These are phyloP conservation scores for Saccopteryx bilineata DNA, from an alignment of 2,113 vertebrate genomes.

Conservation along the genomic window DNA sequence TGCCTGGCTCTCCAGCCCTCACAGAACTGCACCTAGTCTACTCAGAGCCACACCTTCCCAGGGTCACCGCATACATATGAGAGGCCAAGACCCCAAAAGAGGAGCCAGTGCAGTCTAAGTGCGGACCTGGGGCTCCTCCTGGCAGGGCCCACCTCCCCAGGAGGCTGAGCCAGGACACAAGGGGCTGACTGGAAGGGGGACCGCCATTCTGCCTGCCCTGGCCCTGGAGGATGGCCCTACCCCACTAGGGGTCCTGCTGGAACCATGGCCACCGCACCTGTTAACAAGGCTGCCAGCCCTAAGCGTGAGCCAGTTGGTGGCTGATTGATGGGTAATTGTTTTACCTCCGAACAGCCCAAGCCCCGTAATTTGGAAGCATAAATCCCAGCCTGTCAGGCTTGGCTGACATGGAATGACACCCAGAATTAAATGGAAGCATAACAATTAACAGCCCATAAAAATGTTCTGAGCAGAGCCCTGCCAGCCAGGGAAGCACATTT, in stretches of 20 bases:
- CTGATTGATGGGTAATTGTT: constrained; percentile 80
- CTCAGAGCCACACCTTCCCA: too few relatives aligned
- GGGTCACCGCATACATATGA: not conserved
- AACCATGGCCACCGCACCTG: not conserved
- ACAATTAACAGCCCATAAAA: constrained; percentile 79
- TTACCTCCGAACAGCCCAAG: constrained; percentile 75
- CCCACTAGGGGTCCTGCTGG: not conserved
- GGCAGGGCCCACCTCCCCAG: not conserved
- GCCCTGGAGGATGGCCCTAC: not conserved
- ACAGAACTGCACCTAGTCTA: not conserved
- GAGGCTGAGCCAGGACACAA: not conserved
- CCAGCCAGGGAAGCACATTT: not conserved
- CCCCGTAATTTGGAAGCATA: constrained; percentile 73
- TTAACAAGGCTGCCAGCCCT: constrained; percentile 5
- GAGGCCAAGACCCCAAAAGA: not conserved
- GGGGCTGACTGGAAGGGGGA: not conserved
- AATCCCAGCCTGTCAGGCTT: constrained; percentile 70
- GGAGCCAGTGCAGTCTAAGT: too few relatives aligned
- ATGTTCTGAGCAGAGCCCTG: not conserved
- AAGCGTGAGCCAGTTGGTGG: not conserved
- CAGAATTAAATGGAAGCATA: constrained; percentile 80
- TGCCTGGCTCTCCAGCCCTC: not conserved
- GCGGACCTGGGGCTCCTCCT: not conserved
- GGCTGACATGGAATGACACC: constrained; percentile 77
- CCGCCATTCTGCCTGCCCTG: not conserved